Base-by-base conservation (phyloP, 2,797 vertebrate genomes). In the Anolis apletophallus region DNA sequence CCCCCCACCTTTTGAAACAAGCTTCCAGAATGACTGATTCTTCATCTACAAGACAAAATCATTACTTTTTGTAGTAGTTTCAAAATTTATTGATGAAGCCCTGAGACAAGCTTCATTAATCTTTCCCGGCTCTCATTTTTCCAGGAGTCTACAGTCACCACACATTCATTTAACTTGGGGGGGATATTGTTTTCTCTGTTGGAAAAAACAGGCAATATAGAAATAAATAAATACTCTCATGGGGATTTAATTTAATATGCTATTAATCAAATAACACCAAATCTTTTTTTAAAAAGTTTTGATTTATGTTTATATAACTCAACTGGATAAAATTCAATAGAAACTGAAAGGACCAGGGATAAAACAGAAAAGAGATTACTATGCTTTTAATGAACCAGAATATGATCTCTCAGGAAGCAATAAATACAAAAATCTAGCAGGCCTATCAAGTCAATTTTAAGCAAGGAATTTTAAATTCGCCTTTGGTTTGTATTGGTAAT, bases 1-100 rank as follows among this genome's bases (percentile, higher is more conserved):
- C 4, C 14, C 61, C 34, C 75, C 40, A 16, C 29, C 0, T 78
- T 76, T 83, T 61, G 54, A 55, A 79, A 61, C 26, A 36, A 79
- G 68, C 26, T 64, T 80, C 81, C 12, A 12, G 68, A 79, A 83
- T 87, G 76, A 79, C 50, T 64, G 46, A 19, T 26, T 72, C 55
- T 64, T 67, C 68, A 64, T 40, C 68, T 83, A 32, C 68, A 16
- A 7, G 32, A 54, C 55, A 83, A 79, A 83, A 40, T 5, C 23
- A 52, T 72, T 52, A 72, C 29, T 87, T 78, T 59, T 71, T 75
- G 80, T 29, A 9, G 21, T 23, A 6, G 21, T 23, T 21, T 52
- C 74, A 78, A 71, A 79, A 57, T 6, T 13, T 14, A 69, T 29
- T 40, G 10, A 26, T 26, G 10, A 54, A 71, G 21, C 23, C 59